These are phyloP conservation scores for cat (Felis catus) DNA, from an alignment of 2,113 vertebrate species.

Conservation along the genomic window DNA sequence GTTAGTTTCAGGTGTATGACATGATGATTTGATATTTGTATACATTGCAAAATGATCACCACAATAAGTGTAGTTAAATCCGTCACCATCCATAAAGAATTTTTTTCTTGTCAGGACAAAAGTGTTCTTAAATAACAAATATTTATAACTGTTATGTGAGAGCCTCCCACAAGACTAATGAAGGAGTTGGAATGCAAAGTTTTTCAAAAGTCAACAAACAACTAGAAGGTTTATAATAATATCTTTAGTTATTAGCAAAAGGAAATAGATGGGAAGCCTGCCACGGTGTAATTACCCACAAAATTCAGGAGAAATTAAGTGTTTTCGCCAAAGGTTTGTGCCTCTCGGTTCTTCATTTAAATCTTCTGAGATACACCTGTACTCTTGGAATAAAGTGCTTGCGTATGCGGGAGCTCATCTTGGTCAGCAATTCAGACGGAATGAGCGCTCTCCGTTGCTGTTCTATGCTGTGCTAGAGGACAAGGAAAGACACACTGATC, in stretches of 20 bases:
- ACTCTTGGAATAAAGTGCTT: neutral
- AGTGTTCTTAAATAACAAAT: conserved; percentile 15
- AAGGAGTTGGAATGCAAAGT: neutral
- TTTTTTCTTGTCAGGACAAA: neutral
- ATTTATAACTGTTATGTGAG: neutral
- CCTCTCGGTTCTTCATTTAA: neutral
- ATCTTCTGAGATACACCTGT: neutral
- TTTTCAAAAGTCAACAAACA: neutral
- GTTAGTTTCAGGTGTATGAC: neutral
- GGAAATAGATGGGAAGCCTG: neutral
- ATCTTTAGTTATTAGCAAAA: conserved; percentile 11
- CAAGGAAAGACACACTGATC: neutral
- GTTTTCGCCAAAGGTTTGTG: neutral
- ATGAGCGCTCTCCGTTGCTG: neutral
- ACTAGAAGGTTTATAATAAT: neutral
- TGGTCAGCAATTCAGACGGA: neutral
- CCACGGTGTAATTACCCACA: neutral
- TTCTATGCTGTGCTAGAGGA: neutral
- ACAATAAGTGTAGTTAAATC: neutral
- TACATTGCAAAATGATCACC: neutral
- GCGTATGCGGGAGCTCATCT: neutral
- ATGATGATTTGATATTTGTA: neutral
- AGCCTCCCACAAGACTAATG: neutral
- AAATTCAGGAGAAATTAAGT: neutral
- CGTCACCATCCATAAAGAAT: neutral